Evolutionary conservation across 1,140 invertebrate genomes (phyloP), one percentile per base, ranked within the genome.

Genomic region (Sweltsa coloradensis): DNA sequence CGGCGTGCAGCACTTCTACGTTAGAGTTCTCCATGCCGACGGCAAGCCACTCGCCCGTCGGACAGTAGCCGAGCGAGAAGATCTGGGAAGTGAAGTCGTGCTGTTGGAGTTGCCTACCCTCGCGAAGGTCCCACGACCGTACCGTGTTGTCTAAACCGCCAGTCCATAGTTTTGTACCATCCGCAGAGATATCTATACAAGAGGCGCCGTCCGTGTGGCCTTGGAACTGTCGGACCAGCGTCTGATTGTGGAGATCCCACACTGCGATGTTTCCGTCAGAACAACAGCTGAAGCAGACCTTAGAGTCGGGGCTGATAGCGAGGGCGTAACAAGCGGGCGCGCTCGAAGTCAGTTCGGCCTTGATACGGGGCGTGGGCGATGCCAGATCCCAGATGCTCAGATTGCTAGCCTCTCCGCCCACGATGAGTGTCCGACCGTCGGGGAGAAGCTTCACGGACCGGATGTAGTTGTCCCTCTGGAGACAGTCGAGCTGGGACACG

Each of bases 21-120:
- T 95, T 89, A 18, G 89, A 95, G 63, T 92, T 96, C 69, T 97
- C 93, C 93, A 97, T 96, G 41, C 95, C 95, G 27, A 98, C 95
- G 24, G 95, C 95, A 16, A 99, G 71, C 93, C 93, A 99, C 52
- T 97, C 93, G 0, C 93, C 93, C 34, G 89, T 92, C 2, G 95
- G 95, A 70, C 93, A 98, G 64, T 96, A 97, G 24, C 94, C 94
- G 16, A 99, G 72, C 56, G 78, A 91, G 66, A 93, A 93, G 55
- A 94, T 91, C 71, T 94, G 88, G 25, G 83, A 86, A 18, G 71
- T 81, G 63, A 94, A 92, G 58, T 92, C 88, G 65, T 91, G 85
- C 60, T 92, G 89, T 56, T 91, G 83, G 9, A 94, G 64, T 62
- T 93, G 87, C 45, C 85, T 70, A 6, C 87, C 87, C 67, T 89